Evolutionary conservation across 92 coral and sea anemone genomes (phyloP).

Genomic region (Blastomussa wellsi): DNA sequence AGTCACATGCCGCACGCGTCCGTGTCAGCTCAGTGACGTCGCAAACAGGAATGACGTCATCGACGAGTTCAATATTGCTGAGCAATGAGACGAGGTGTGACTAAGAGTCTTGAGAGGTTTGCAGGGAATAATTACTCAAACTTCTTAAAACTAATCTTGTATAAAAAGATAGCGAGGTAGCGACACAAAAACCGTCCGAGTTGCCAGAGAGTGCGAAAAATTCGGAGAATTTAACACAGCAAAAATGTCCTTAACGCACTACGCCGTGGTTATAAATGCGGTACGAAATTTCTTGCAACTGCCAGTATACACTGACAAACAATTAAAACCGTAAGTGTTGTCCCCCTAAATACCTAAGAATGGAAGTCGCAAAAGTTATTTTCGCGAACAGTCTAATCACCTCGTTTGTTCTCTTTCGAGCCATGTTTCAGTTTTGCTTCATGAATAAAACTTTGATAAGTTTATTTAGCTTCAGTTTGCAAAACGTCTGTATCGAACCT

Average conservation of each 20-base stretch:
- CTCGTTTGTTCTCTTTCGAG: not conserved
- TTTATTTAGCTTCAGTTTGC: not conserved
- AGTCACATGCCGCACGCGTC: slow-evolving; percentile 5
- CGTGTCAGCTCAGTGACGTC: slow-evolving; percentile 18
- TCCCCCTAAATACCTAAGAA: not conserved
- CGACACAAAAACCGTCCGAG: not conserved
- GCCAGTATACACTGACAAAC: not conserved
- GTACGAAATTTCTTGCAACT: not conserved
- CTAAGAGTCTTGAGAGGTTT: slow-evolving; percentile 14
- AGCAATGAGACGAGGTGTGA: slow-evolving; percentile 4
- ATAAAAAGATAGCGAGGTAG: not conserved
- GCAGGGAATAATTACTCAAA: slow-evolving; percentile 8
- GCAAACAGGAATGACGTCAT: slow-evolving; percentile 1
- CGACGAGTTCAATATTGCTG: not conserved
- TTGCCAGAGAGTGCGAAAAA: not conserved
- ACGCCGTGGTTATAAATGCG: not conserved
- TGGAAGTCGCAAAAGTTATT: not conserved
- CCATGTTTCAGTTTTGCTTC: not conserved
- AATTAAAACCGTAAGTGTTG: not conserved
- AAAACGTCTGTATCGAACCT: not conserved
- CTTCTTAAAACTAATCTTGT: not conserved
- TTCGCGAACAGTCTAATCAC: not conserved
- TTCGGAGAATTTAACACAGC: not conserved
- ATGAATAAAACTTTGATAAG: not conserved
- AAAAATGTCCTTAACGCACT: not conserved